Evolutionary conservation across 2,113 vertebrate genomes (phyloP).

Genomic region (Barnardius zonarius): DNA sequence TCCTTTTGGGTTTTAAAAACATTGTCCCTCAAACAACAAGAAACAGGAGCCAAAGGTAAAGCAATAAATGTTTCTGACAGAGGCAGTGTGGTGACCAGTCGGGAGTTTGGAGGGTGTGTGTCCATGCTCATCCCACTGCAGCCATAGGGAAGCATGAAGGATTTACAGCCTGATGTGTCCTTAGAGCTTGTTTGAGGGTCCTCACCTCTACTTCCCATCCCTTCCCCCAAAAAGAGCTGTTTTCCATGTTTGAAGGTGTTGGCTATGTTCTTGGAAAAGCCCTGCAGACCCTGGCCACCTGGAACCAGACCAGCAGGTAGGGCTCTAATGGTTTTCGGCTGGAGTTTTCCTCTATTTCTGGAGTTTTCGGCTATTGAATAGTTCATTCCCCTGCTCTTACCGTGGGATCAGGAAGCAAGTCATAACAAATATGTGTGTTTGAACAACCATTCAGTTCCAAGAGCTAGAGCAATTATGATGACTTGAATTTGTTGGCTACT

Average conservation of each 20-base stretch:
- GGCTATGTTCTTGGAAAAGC: not conserved
- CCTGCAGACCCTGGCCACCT: not conserved
- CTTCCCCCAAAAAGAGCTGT: not conserved
- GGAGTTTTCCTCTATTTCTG: too few species aligned
- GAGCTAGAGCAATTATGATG: not conserved
- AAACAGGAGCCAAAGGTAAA: not conserved
- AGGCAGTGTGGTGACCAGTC: rapidly evolving
- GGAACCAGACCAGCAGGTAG: not conserved
- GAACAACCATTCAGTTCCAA: not conserved
- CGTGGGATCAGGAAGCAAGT: not conserved
- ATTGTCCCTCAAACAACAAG: not conserved
- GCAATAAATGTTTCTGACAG: not conserved
- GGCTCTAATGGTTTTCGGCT: not conserved
- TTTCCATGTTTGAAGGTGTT: not conserved
- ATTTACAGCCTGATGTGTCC: not conserved
- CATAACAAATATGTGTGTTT: not conserved
- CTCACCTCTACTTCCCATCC: not conserved
- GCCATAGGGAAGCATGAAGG: not conserved
- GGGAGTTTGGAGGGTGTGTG: not conserved
- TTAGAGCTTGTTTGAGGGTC: not conserved
- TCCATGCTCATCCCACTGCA: not conserved
- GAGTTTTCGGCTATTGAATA: not conserved
- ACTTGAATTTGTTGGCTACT: not conserved
- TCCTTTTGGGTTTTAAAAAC: not conserved
- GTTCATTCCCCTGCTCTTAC: not conserved